Conservation (phyloP, 2,113 vertebrate species). For the Hydropotes inermis region DNA sequence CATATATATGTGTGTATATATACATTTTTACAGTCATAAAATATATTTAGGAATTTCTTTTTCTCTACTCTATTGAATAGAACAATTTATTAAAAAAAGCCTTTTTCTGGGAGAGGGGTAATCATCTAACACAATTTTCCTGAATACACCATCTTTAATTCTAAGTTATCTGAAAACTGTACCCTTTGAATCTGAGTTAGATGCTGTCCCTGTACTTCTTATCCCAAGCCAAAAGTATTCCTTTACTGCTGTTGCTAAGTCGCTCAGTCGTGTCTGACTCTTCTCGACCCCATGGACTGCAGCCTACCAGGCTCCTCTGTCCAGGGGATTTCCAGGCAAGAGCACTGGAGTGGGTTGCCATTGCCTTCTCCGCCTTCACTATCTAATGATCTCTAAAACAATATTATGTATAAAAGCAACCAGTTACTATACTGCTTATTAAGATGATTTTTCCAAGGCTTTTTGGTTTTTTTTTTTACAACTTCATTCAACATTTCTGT, state of each 20-base stretch:
- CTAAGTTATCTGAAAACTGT: neutral
- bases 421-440: conserved; percentile 7
- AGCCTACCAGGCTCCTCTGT: neutral
- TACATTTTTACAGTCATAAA: neutral
- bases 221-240: neutral
- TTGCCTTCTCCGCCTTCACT: neutral
- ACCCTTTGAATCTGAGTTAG: neutral
- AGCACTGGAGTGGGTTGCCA: neutral
- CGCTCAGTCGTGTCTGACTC: neutral
- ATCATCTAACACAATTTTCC: neutral
- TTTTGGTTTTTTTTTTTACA: neutral
- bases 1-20: neutral
- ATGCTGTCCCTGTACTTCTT: neutral
- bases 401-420: neutral
- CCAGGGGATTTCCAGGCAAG: neutral
- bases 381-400: neutral
- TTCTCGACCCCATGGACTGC: rapidly evolving
- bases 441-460: conserved; percentile 6
- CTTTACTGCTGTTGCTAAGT: neutral
- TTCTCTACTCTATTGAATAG: neutral
- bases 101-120: neutral
- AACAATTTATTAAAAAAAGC: neutral
- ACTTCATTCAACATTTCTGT: neutral
- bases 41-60: neutral
- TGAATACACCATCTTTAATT: neutral